Evolutionary conservation across 2,113 vertebrate genomes (phyloP).

Genomic region (Odontophorus gujanensis): DNA sequence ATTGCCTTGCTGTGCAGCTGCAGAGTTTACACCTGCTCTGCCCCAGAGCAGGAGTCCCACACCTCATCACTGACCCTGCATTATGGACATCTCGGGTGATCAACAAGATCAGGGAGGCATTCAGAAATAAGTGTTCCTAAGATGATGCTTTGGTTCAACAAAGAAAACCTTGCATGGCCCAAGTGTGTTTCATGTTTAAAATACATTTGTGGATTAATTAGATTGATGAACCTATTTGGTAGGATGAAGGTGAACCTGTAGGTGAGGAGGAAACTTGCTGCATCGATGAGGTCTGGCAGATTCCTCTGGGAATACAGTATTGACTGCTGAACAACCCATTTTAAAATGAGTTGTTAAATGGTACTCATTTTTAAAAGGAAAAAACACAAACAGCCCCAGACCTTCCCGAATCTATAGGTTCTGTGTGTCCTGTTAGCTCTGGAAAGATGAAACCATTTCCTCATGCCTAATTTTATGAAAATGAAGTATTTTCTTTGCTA

Average conservation of each 20-base stretch:
- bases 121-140: not conserved
- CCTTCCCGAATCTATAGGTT: too few relatives aligned
- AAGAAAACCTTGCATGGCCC: rapidly evolving
- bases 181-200: not conserved
- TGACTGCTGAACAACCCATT: not conserved
- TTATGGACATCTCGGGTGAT: rapidly evolving
- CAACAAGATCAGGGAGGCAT: not conserved
- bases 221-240: not conserved
- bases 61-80: rapidly evolving
- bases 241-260: not conserved
- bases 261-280: not conserved
- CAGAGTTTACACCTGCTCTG: not conserved
- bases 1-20: not conserved
- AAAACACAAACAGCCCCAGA: not conserved
- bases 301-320: rapidly evolving
- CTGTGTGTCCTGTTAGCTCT: not conserved
- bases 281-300: rapidly evolving
- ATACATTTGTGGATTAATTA: not conserved
- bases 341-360: not conserved
- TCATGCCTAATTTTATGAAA: not conserved
- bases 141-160: not conserved
- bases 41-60: rapidly evolving
- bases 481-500: not conserved
- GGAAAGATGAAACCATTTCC: not conserved
- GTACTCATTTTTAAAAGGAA: not conserved